Evolutionary conservation across 2,888 invertebrate genomes (phyloP).

Genomic region (Malacosoma neustria): DNA sequence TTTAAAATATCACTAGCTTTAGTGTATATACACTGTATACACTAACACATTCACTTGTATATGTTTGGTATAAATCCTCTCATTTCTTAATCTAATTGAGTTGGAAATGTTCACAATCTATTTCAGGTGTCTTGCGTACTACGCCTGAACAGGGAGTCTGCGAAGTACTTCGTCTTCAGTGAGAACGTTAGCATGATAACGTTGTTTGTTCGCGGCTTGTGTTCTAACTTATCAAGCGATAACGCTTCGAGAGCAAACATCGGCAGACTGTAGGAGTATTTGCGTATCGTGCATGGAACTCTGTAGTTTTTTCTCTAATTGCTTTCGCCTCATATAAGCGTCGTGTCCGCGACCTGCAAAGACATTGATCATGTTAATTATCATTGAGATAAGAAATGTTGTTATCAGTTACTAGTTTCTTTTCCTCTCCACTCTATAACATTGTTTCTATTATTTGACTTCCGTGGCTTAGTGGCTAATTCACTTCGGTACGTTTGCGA

Average conservation of each 20-base stretch:
- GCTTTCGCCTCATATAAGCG: constrained; percentile 34
- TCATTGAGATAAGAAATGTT: constrained; percentile 22
- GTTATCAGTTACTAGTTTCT: background rate
- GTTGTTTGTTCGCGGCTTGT: constrained; percentile 65
- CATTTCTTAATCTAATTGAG: constrained; percentile 20
- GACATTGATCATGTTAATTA: constrained; percentile 36
- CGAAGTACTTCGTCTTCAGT: constrained; percentile 42
- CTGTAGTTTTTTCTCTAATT: constrained; percentile 44
- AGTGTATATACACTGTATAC: constrained; percentile 29
- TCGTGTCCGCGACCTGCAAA: constrained; percentile 50
- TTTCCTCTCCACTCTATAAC: no score
- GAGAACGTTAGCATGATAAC: constrained; percentile 67
- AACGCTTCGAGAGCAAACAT: constrained; percentile 64
- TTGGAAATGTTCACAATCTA: constrained; percentile 5
- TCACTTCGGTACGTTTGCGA: no score
- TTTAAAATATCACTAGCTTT: constrained; percentile 26
- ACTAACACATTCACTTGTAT: constrained; percentile 27
- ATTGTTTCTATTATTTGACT: no score
- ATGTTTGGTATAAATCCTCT: constrained; percentile 20
- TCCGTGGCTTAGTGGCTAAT: no score
- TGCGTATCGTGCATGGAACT: constrained; percentile 61
- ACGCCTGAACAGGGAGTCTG: constrained; percentile 44
- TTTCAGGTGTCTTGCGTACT: constrained; percentile 39
- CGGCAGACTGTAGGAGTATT: constrained; percentile 61
- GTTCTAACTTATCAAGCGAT: constrained; percentile 71